phyloP scores from a whole-genome alignment of 2,888 invertebrate genomes.

The Xanthia icteritia region DNA sequence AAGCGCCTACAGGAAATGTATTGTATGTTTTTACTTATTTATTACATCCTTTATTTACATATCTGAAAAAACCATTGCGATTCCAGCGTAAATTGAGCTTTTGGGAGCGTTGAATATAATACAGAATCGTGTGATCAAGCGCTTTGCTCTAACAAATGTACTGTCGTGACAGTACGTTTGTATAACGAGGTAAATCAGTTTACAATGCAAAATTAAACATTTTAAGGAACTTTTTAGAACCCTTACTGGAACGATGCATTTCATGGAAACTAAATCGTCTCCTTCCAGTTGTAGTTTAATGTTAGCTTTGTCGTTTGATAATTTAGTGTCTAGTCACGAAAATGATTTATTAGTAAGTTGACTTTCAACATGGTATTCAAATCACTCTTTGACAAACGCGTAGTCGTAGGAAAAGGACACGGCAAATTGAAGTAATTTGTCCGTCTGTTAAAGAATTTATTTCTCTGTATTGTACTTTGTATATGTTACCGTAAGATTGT shows the following conservation, averaged over 20 bases:
- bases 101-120: not conserved
- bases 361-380: no score
- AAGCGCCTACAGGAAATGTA: slow-evolving; percentile 14
- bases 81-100: not conserved
- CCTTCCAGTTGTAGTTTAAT: not conserved
- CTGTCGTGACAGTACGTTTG: not conserved
- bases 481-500: no score
- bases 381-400: no score
- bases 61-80: not conserved
- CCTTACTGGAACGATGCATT: not conserved
- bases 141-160: no score
- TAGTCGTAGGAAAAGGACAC: no score
- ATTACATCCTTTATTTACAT: not conserved
- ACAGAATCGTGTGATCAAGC: no score
- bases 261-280: not conserved
- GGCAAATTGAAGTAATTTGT: no score
- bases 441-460: no score
- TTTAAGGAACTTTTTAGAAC: not conserved
- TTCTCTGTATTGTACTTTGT: no score
- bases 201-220: not conserved
- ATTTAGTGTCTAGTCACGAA: no score
- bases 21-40: slow-evolving; percentile 7
- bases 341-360: no score
- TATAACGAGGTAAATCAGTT: not conserved
- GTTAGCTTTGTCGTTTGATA: not conserved